Base-by-base conservation (phyloP, 2,113 vertebrate genomes). In the Aspiorhynchus laticeps region DNA sequence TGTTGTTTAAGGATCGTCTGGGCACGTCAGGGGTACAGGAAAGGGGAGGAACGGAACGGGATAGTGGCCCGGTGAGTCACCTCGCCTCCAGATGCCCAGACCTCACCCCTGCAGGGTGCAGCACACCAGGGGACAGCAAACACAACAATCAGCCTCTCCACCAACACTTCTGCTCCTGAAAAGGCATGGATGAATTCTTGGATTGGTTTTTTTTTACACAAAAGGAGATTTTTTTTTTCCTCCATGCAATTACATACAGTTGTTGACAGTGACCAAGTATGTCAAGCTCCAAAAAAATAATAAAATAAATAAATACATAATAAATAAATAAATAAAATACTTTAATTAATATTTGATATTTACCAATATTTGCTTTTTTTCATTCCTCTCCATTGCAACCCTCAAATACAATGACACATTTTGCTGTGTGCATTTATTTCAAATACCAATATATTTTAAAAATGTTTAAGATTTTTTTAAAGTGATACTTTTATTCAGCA, bases 1-100 rank as follows among this genome's bases (percentile, higher is more conserved):
- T 94, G 94, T 95, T 95, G 94, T 95, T 93, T 93, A 93, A 95
- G 92, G 84, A 93, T 90, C 92, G 91, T 94, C 95, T 94, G 93
- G 94, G 92, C 93, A 90, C 89, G 26, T 89, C 90, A 59, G 77
- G 81, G 63, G 69, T 59, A 43, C 26, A 1, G 48, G 36, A 46
- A 80, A 28, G 28, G 82, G 78, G 21, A 15, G 82, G 63, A 59
- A 51, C 51, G 41, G 65, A 76, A 53, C 4, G 43, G 26, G 92
- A 4, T 87, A 36, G 33, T 14, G 83, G 89, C 90, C 86, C 10
- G 31, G 80, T 88, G 90, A 86, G 92, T 89, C 88, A 90, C 90
- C 93, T 91, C 91, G 91, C 91, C 88, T 92, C 88, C 89, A 83
- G 43, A 88, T 90, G 88, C 90, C 80, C 83, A 82, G 80, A 82